Conservation (phyloP, 2,888 invertebrate genomes). For the Apodemia zela region DNA sequence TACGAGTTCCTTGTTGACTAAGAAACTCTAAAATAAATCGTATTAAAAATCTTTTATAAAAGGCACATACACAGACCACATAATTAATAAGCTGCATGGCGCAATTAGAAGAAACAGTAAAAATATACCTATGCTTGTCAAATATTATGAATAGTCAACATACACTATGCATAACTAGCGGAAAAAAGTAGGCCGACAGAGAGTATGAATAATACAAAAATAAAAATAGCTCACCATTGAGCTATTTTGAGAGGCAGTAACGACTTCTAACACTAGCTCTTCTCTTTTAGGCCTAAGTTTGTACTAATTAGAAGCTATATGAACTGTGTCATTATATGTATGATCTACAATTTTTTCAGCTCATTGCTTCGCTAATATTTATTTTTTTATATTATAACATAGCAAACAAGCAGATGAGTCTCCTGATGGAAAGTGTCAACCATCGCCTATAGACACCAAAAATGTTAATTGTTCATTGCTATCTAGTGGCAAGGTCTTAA, state of each 20-base stretch:
- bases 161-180: background rate
- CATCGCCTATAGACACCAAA: too few species aligned
- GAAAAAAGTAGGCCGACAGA: constrained; percentile 5
- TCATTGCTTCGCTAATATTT: background rate
- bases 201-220: background rate
- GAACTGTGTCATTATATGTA: background rate
- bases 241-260: too few species aligned
- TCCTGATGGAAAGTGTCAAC: too few species aligned
- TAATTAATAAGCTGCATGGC: too few species aligned
- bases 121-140: background rate
- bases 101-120: background rate
- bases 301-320: background rate
- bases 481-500: too few species aligned
- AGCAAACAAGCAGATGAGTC: too few species aligned
- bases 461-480: too few species aligned
- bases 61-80: too few species aligned
- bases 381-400: too few species aligned
- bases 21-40: too few species aligned
- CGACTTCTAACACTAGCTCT: background rate
- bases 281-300: background rate
- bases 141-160: background rate
- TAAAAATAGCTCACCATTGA: constrained; percentile 5
- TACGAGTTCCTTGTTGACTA: too few species aligned
- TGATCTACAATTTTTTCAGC: background rate
- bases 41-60: too few species aligned